A percentile compares a stretch with the other conserved stretches of the same genome.
Conservation (phyloP, 2,113 vertebrate species). For the Plectropomus leopardus region DNA sequence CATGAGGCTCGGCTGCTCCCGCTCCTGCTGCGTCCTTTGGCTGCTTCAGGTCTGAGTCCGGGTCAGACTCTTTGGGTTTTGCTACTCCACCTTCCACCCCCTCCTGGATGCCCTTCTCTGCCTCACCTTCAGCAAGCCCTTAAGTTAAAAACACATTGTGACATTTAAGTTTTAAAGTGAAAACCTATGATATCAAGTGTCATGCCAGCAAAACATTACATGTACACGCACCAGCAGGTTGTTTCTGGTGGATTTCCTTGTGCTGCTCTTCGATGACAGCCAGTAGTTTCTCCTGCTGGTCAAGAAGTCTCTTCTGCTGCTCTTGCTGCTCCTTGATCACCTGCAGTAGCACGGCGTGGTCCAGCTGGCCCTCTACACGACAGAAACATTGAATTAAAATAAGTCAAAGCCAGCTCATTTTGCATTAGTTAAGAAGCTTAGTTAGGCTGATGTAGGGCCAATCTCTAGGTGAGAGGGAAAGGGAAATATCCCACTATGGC, state of each 20-base stretch:
- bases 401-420: neutral
- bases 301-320: slow-evolving; percentile 96
- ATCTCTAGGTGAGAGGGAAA: slow-evolving; percentile 37
- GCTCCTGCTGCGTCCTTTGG: slow-evolving; percentile 43
- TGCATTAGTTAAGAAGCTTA: slow-evolving; percentile 15
- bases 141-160: slow-evolving; percentile 1
- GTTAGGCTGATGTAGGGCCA: slow-evolving; percentile 26
- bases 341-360: slow-evolving; percentile 92
- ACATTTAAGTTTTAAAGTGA: neutral
- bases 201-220: neutral
- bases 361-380: slow-evolving; percentile 89
- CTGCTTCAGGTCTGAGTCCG: slow-evolving; percentile 45
- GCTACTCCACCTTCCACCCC: slow-evolving; percentile 69
- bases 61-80: slow-evolving; percentile 64
- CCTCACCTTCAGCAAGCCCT: slow-evolving; percentile 71
- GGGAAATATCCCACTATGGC: neutral
- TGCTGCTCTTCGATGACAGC: slow-evolving; percentile 97
- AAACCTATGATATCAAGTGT: neutral
- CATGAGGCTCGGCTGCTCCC: too few species aligned
- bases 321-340: slow-evolving; percentile 97
- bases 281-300: slow-evolving; percentile 96
- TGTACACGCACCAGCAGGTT: slow-evolving; percentile 65
- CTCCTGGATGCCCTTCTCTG: slow-evolving; percentile 67
- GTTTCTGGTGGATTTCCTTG: slow-evolving; percentile 96
- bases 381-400: neutral